Percentiles rank a stretch among this genome's conserved stretches.
Conservation (phyloP, 2,797 vertebrate species). For the Thunnus albacares region DNA sequence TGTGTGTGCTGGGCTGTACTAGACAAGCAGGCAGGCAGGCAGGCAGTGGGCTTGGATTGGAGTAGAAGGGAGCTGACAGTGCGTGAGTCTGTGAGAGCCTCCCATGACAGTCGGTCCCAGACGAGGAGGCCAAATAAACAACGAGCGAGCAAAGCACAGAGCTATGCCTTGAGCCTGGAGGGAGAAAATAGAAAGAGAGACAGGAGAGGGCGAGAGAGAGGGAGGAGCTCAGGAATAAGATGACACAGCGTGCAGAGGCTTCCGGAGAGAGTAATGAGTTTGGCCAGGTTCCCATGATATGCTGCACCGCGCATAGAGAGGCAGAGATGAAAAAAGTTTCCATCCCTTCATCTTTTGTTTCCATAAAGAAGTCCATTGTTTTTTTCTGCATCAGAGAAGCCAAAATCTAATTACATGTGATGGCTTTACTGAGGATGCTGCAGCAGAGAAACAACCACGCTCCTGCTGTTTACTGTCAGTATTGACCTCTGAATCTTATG, state of each 20-base stretch:
- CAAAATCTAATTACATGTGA: constrained; percentile 46
- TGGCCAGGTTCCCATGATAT: constrained; percentile 64
- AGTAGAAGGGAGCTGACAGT: constrained; percentile 61
- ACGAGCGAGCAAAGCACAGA: constrained; percentile 46
- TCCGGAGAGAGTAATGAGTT: constrained; percentile 75
- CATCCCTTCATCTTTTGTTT: constrained; percentile 22
- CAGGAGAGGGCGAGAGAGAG: constrained; percentile 44
- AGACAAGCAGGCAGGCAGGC: constrained; percentile 64
- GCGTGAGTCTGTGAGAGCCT: constrained; percentile 63
- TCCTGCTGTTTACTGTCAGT: constrained; percentile 44
- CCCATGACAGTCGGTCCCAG: constrained; percentile 71
- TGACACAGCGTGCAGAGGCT: constrained; percentile 62
- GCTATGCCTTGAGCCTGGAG: constrained; percentile 37
- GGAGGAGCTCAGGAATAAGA: constrained; percentile 54
- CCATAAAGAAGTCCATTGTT: constrained; percentile 14
- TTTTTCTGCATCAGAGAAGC: constrained; percentile 32
- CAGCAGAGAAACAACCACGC: constrained; percentile 17
- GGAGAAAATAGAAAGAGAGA: constrained; percentile 54
- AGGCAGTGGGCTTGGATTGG: constrained; percentile 50
- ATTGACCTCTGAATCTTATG: constrained; percentile 57
- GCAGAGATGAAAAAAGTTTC: constrained; percentile 21
- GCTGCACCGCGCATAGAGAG: constrained; percentile 23
- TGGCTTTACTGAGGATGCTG: constrained; percentile 20
- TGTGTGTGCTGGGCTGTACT: constrained; percentile 59
- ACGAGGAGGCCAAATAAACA: constrained; percentile 73